Evolutionary conservation across 1,140 invertebrate species (phyloP), one percentile per base, ranked within the genome.

Genomic region (Lasioglossum albipes): DNA sequence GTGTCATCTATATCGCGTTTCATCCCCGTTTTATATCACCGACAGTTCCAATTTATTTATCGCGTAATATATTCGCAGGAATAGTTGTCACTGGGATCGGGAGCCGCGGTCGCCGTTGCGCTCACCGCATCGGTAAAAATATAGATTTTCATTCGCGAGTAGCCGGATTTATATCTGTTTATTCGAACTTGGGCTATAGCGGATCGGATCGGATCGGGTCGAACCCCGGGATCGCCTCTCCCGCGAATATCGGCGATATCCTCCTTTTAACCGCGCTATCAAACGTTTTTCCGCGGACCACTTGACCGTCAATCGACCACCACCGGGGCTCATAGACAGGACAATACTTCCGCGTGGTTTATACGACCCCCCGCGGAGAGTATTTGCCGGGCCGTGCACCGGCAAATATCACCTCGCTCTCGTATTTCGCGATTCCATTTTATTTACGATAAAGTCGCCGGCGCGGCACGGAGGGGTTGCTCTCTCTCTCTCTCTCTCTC

Each of bases 371-470:
- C 76, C 71, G 70, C 70, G 66, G 74, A 73, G 83, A 84, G 73
- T 74, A 76, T 81, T 88, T 80, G 85, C 76, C n/a, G 49, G 36
- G 83, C 59, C 13, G 74, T 42, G 70, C 71, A 70, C 71, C 49
- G 64, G 77, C 73, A 81, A 85, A 81, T 85, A 85, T 76, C 75
- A 76, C 71, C 81, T 73, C 65, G 77, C 65, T 72, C 85, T 90
- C 88, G 86, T 90, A 89, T 89, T 89, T 90, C 87, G 72, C 84
- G 82, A 83, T 86, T 79, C 84, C 85, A 87, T 89, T 90, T 88
- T 90, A 88, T 87, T 87, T 89, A 88, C 89, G 90, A 91, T 88
- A 89, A 91, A 91, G 90, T 91, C 79, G 83, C 82, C 82, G 71
- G 75, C 69, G 73, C 77, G 73, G 70, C 62, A 61, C 10, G n/a